Conservation (phyloP, 2,113 vertebrate species). For the Mirza zaza region DNA sequence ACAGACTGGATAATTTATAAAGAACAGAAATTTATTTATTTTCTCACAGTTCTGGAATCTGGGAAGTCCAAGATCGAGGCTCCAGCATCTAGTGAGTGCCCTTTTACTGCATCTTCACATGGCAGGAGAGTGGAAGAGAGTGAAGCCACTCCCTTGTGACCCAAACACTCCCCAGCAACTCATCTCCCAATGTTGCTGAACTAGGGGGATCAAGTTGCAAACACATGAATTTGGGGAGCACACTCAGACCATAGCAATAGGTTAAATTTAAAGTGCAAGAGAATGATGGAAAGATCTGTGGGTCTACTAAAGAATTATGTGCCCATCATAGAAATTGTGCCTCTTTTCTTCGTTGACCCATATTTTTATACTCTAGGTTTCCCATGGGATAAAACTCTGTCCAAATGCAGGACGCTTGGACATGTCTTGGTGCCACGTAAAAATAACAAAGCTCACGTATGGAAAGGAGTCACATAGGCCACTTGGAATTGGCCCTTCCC, state of each 20-base stretch:
- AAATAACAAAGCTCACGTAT: background rate
- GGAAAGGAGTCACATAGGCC: background rate
- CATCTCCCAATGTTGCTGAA: background rate
- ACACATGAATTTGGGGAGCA: background rate
- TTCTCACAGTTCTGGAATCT: background rate
- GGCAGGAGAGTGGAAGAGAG: background rate
- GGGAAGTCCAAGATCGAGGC: background rate
- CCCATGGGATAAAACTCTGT: background rate
- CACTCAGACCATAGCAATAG: background rate
- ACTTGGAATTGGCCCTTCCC: background rate
- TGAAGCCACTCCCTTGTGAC: background rate
- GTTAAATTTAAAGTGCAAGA: conserved; percentile 14
- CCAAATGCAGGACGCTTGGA: background rate
- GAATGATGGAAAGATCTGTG: background rate
- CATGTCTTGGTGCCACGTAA: background rate
- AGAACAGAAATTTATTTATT: background rate
- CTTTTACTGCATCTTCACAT: background rate
- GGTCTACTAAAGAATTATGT: background rate
- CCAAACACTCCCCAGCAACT: background rate
- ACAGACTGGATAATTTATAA: background rate
- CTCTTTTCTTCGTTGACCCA: background rate
- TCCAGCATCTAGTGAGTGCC: background rate
- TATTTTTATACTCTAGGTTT: background rate
- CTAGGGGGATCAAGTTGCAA: background rate
- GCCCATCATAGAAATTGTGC: background rate